These are phyloP conservation scores for Phymorhynchus buccinoides DNA, from an alignment of 1,140 invertebrate species.

Conservation along the genomic window DNA sequence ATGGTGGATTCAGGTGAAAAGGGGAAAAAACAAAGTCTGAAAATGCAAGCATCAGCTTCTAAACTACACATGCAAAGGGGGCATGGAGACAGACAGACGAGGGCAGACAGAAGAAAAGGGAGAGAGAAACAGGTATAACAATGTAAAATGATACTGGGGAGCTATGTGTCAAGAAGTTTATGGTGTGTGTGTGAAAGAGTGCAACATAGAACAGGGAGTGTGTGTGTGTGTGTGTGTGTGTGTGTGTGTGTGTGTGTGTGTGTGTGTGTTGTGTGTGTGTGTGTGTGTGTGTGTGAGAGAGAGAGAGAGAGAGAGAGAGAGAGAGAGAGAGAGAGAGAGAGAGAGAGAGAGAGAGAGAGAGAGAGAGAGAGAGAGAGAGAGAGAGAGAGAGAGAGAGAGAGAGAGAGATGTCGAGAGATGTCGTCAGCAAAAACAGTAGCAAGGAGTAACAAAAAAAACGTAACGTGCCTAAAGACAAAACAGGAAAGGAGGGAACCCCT, in stretches of 20 bases:
- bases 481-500: background rate
- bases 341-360: background rate
- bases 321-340: too few relatives aligned
- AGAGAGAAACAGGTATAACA: background rate
- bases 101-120: too few relatives aligned
- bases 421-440: slow-evolving; percentile 10
- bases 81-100: background rate
- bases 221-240: too few relatives aligned
- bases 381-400: background rate
- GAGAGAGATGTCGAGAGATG: too few relatives aligned
- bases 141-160: background rate
- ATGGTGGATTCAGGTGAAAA: background rate
- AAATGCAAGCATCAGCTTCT: background rate
- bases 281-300: background rate
- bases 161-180: background rate
- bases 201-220: too few relatives aligned
- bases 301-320: background rate
- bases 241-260: background rate
- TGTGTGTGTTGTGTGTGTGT: background rate
- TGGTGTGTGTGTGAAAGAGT: background rate
- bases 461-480: too few relatives aligned
- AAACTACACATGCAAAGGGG: background rate
- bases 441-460: background rate
- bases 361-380: background rate
- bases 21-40: background rate